phyloP scores from a whole-genome alignment of 1,140 invertebrate species.

The Nymphalis io region DNA sequence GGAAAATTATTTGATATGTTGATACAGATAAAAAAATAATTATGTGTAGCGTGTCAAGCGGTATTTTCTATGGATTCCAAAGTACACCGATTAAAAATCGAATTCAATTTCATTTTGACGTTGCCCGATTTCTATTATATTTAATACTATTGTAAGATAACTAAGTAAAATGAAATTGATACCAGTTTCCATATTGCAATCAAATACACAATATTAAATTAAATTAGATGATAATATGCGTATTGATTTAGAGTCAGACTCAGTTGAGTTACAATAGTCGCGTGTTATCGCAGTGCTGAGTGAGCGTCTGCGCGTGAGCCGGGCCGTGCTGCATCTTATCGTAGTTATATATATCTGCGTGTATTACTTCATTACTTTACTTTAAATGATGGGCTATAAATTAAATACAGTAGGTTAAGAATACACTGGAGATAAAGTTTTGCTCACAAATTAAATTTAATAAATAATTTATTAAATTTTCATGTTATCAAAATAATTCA shows the following conservation, averaged over 20 bases:
- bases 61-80: too few relatives aligned
- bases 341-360: conserved; percentile 42
- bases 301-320: conserved; percentile 39
- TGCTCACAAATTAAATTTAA: background rate
- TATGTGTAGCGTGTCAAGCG: background rate
- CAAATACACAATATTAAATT: background rate
- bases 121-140: too few relatives aligned
- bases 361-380: conserved; percentile 44
- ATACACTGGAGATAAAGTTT: conserved; percentile 27
- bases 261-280: conserved; percentile 12
- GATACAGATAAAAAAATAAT: background rate
- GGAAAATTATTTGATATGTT: background rate
- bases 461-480: too few relatives aligned
- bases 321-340: conserved; percentile 39
- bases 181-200: background rate
- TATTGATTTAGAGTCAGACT: conserved; percentile 6
- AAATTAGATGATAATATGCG: background rate
- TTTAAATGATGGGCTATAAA: conserved; percentile 32
- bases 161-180: background rate
- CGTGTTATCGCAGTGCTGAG: conserved; percentile 22
- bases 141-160: too few relatives aligned
- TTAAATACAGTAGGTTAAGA: conserved; percentile 32
- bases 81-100: too few relatives aligned
- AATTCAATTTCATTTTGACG: too few relatives aligned
- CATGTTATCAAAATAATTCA: too few relatives aligned